Evolutionary conservation across 2,797 vertebrate genomes (phyloP), one percentile per base, ranked within the genome.

Genomic region (Clarias laeviceps): DNA sequence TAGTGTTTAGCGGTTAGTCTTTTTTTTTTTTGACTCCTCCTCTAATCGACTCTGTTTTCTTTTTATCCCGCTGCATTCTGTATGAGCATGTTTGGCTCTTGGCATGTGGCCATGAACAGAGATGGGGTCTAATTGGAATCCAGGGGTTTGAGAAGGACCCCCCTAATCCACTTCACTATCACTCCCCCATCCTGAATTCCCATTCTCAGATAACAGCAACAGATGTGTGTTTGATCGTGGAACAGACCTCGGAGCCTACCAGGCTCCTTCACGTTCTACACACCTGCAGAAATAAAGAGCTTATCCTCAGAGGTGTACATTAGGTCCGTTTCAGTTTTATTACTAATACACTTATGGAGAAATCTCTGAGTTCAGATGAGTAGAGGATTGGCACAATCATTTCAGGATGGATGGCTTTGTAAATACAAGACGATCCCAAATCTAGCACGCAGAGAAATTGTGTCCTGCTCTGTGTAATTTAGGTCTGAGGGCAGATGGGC

Each of bases 91-190:
- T 93, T 94, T 93, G 92, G 91, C 91, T 91, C 91, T 88, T 95
- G 94, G 93, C 93, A 92, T 90, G 90, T 92, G 91, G 92, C 93
- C 92, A 90, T 91, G 90, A 91, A 92, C 90, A 91, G 90, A 93
- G 88, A 90, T 84, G 92, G 93, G 91, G 90, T 94, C 94, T 96
- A 95, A 95, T 95, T 95, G 93, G 94, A 95, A 93, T 92, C 95
- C 93, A 93, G 94, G 96, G 94, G 94, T 93, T 94, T 94, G 89
- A 91, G 90, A 88, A 91, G 90, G 91, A 12, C 17, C 17, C 59
- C 68, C 20, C 57, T 0, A 17, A 29, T 29, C 15, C 61, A 9
- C 24, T 62, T 62, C 22, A 62, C 45, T 12, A 50, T 8, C 11
- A 18, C 4, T 5, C 29, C 17, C 29, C n/a, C 90, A 89, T 4